Percentiles rank a stretch among this genome's conserved stretches.
These are phyloP conservation scores for Leptinotarsa juncta DNA, from an alignment of 2,888 invertebrate genomes.

Conservation along the genomic window DNA sequence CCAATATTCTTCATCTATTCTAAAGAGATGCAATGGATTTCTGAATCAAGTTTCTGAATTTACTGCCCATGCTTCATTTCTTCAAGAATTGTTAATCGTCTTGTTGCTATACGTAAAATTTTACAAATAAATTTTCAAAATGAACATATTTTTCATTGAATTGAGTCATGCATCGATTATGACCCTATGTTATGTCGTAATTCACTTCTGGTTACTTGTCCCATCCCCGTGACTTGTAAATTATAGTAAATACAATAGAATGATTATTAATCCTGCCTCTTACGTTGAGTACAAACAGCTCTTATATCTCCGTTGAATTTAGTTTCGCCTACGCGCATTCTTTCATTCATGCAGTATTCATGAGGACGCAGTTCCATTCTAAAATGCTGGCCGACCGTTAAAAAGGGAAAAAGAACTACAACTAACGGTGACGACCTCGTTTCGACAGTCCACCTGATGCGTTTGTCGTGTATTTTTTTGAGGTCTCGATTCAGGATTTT, in stretches of 20 bases:
- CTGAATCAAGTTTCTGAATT: no score
- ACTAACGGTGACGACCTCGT: constrained; percentile 18
- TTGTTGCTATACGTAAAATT: no score
- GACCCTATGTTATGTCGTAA: neutral
- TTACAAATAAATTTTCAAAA: no score
- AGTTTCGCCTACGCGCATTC: constrained; percentile 16
- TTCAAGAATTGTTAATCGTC: no score
- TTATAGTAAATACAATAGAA: constrained; percentile 8
- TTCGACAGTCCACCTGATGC: constrained; percentile 20
- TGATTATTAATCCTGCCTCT: constrained; percentile 7
- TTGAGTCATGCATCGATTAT: neutral
- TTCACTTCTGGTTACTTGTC: neutral
- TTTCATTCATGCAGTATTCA: constrained; percentile 25
- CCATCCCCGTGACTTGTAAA: neutral
- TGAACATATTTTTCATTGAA: neutral
- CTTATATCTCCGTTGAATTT: constrained; percentile 17
- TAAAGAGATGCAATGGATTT: no score
- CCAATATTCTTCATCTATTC: no score
- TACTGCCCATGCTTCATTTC: no score
- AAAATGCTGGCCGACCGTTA: constrained; percentile 11
- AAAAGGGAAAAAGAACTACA: neutral
- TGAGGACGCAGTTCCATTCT: constrained; percentile 23
- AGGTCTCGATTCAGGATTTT: neutral
- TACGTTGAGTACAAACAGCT: neutral
- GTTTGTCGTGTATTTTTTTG: constrained; percentile 10